phyloP scores from a whole-genome alignment of 2,888 invertebrate species.

The Stenotaenia linearis region DNA sequence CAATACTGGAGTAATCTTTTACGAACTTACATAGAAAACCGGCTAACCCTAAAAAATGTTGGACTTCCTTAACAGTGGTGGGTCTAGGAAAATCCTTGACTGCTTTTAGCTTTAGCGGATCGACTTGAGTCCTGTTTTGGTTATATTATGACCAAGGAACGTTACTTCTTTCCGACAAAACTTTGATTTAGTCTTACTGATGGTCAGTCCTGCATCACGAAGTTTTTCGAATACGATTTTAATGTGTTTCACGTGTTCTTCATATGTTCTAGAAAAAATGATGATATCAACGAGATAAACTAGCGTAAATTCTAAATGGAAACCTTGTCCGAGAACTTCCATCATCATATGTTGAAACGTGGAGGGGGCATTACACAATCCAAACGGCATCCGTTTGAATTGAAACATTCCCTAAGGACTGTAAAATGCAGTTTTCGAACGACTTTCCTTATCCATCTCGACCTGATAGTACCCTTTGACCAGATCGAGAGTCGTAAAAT shows the following conservation, averaged over 20 bases:
- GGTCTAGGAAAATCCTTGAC: neutral
- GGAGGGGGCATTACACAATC: too few species aligned
- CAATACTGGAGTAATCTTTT: neutral
- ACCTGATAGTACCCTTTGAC: slow-evolving; percentile 39
- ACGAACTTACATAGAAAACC: neutral
- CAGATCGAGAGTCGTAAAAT: slow-evolving; percentile 38
- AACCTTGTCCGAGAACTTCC: too few species aligned
- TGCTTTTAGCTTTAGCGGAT: neutral
- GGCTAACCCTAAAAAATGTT: neutral
- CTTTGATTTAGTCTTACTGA: neutral
- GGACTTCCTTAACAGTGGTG: neutral
- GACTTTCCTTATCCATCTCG: slow-evolving; percentile 34
- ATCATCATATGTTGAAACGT: too few species aligned
- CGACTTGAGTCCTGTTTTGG: neutral
- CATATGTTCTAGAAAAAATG: too few species aligned
- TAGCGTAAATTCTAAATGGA: too few species aligned
- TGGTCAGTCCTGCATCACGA: neutral
- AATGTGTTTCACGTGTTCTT: too few species aligned
- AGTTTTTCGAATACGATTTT: neutral
- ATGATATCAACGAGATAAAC: too few species aligned
- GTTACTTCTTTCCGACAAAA: neutral
- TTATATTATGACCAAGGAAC: neutral
- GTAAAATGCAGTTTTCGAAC: slow-evolving; percentile 40
- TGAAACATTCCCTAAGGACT: slow-evolving; percentile 39
- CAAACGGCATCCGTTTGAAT: slow-evolving; percentile 40